These are phyloP conservation scores for Aphis gossypii DNA, from an alignment of 1,140 invertebrate genomes.

Conservation along the genomic window DNA sequence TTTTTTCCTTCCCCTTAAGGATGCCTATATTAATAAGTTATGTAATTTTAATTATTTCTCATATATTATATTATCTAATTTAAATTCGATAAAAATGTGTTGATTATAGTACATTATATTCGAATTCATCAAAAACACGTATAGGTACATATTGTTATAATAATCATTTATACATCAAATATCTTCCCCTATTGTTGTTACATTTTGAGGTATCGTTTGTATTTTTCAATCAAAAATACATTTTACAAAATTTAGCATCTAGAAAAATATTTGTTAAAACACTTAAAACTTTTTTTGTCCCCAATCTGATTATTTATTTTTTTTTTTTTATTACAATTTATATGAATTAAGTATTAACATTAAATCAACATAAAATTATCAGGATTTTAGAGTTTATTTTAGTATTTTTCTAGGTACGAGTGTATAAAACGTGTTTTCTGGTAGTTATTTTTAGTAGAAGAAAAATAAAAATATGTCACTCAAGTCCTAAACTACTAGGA, in stretches of 20 bases:
- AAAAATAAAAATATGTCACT: not conserved
- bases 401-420: not conserved
- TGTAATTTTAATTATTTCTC: not conserved
- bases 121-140: too few relatives aligned
- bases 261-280: not conserved
- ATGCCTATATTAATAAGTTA: not conserved
- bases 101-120: not conserved
- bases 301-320: not conserved
- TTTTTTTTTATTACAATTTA: not conserved
- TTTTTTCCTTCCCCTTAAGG: not conserved
- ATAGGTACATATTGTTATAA: not conserved
- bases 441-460: not conserved
- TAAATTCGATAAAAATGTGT: not conserved
- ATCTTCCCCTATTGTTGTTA: not conserved
- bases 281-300: not conserved
- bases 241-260: not conserved
- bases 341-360: not conserved
- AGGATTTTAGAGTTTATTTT: not conserved
- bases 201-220: not conserved
- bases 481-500: not conserved
- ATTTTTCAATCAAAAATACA: not conserved
- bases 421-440: not conserved
- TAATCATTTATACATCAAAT: not conserved
- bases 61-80: not conserved
- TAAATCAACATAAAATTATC: not conserved